Conservation (phyloP, 2,113 vertebrate species). For the Anarhynchus alexandrinus region DNA sequence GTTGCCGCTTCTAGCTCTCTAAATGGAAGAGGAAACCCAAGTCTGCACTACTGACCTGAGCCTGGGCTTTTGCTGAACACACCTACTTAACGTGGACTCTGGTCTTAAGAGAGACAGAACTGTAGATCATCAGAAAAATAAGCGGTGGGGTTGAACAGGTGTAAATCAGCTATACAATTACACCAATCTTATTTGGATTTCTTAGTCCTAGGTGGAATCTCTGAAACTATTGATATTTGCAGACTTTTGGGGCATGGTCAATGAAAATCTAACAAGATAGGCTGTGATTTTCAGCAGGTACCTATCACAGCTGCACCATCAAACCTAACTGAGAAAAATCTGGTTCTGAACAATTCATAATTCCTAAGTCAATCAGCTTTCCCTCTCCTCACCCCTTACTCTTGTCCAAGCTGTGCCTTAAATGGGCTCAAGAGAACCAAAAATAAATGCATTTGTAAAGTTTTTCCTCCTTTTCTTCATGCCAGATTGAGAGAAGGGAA, state of each 20-base stretch:
- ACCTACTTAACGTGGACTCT: not conserved
- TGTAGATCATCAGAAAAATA: not conserved
- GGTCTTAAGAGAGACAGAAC: not conserved
- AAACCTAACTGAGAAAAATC: not conserved
- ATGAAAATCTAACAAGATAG: not conserved
- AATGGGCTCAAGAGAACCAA: not conserved
- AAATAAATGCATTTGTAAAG: not conserved
- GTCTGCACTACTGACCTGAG: not conserved
- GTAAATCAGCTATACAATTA: not conserved
- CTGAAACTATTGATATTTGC: not conserved
- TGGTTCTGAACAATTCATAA: not conserved
- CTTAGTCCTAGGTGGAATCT: not conserved
- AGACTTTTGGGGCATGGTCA: not conserved
- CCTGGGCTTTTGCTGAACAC: not conserved
- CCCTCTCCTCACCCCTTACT: not conserved
- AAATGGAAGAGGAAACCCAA: not conserved
- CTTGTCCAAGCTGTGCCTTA: not conserved
- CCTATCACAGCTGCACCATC: not conserved
- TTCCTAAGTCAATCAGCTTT: not conserved
- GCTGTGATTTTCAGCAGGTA: not conserved
- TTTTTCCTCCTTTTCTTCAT: not conserved
- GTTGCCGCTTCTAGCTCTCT: not conserved
- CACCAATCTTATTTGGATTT: not conserved
- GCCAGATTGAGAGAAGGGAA: not conserved
- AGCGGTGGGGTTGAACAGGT: not conserved